Evolutionary conservation across 2,888 invertebrate genomes (phyloP), one percentile per base, ranked within the genome.

Genomic region (Phaonia tiefii): DNA sequence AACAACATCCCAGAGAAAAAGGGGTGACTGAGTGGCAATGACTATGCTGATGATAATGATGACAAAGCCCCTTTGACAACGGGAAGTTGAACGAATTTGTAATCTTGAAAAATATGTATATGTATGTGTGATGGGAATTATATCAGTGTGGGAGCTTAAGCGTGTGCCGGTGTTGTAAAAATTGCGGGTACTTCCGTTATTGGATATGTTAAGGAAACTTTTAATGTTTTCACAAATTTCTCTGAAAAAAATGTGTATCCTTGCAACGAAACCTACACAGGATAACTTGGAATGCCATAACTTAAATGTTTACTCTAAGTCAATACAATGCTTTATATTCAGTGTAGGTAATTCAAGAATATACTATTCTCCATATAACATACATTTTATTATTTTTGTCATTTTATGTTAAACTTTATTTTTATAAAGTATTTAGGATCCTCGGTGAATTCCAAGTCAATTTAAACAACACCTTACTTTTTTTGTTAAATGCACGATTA

Each of bases 201-300:
- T 17, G 42, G 63, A 63, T 63, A 63, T 42, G 63, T 63, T 63
- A 39, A 42, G 63, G 63, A 63, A 63, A 63, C 22, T 63, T 39
- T 60, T 60, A 60, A 60, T 60, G 39, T 39, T 60, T 42, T 22
- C 3, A 63, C 63, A 63, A 63, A 63, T 63, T 63, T 63, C 10
- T 63, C 31, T 20, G 11, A 11, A 17, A 22, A 20, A 17, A 22
- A 20, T 51, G 51, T 51, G 51, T 10, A 31, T 31, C n/a, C n/a
- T n/a, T n/a, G n/a, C n/a, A n/a, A n/a, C n/a, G n/a, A n/a, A n/a
- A n/a, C n/a, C n/a, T n/a, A n/a, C n/a, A n/a, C n/a, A n/a, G n/a
- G n/a, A n/a, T n/a, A n/a, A n/a, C n/a, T n/a, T n/a, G n/a, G n/a
- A n/a, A n/a, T n/a, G n/a, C n/a, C n/a, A n/a, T n/a, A n/a, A n/a